Base-by-base conservation (phyloP, 2,888 invertebrate genomes). In the Drosophila ochracea region DNA sequence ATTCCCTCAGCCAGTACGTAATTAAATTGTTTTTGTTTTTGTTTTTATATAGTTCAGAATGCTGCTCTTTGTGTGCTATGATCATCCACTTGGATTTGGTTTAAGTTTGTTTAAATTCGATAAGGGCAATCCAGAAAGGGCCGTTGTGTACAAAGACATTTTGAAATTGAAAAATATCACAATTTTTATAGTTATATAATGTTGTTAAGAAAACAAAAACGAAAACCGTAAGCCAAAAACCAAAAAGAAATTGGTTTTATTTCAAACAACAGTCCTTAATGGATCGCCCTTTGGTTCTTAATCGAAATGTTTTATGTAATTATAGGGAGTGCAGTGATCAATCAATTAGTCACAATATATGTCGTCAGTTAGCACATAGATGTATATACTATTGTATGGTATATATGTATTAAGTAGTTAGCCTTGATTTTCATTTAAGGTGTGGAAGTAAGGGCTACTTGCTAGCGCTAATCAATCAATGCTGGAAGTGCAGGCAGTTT, bases 261-360 rank as follows among this genome's bases (percentile, higher is more conserved):
- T 59, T 54, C 1, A 60, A 53, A 41, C 55, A 68, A 50, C 55
- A 39, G 49, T 37, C 25, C 41, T 58, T 43, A 49, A 58, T 39
- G 11, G 54, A 35, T 19, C 39, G 47, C 54, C 68, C 47, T 47
- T 47, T 47, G 47, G 47, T 47, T 47, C 47, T 4, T 47, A 47
- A 16, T 49, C 39, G 37, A 59, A 68, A 19, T 21, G n/a, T 35
- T 41, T 61, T 37, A 47, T 75, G 70, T 28, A 52, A 55, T 50
- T 52, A 67, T 71, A 50, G 76, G 77, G 70, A 68, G 79, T 78
- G 67, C 75, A 76, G 61, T 67, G 80, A 87, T 91, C 91, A 82
- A 80, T 84, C 89, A 85, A 83, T 78, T 78, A 28, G 59, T 63
- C 43, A 41, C 55, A 49, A 62, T 59, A 37, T 19, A 37, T 28